Evolutionary conservation across 2,113 vertebrate genomes (phyloP), one percentile per base, ranked within the genome.

Genomic region (Spizaetus ornatus): DNA sequence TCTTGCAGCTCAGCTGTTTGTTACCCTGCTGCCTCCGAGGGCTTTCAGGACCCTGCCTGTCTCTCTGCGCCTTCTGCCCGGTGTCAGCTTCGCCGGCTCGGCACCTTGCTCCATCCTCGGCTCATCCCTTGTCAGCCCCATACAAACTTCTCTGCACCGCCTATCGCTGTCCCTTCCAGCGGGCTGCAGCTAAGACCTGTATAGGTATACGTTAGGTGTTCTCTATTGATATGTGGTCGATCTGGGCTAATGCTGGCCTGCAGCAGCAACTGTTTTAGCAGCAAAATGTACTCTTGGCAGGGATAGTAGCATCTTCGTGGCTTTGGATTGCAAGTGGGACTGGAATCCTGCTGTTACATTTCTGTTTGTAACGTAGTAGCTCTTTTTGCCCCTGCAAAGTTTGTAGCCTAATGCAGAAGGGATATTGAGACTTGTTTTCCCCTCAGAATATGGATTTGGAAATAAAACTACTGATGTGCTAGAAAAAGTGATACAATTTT

Each of bases 171-270:
- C 58, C 43, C n/a, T 85, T 17, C 45, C 25, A 11, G 50, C 12
- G 31, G 19, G 26, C 65, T 61, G 36, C 0, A 0, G 82, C 40
- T 16, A 22, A 16, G 38, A 66, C 38, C 65, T 14, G 11, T 10
- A 0, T 10, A 66, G 42, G 17, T 71, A 3, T 34, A 22, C 34
- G 7, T 67, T 50, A 48, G 23, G 2, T 43, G 36, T 18, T 45
- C 19, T 29, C 16, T 93, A 1, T 20, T 45, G 47, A 8, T 36
- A 16, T 2, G 4, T 50, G 84, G 15, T 63, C 0, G 0, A 16
- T 32, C 22, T 32, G 47, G 31, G 20, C 48, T 63, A 88, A 56
- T 0, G 0, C 17, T 63, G 71, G 27, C 40, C 40, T 11, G 18
- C 59, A 73, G 21, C 2, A 85, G 79, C 66, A 74, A 16, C 27